Percentiles rank a stretch among this genome's conserved stretches.
Evolutionary conservation across 2,113 vertebrate species (phyloP).

Genomic region (Charadrius vociferus): DNA sequence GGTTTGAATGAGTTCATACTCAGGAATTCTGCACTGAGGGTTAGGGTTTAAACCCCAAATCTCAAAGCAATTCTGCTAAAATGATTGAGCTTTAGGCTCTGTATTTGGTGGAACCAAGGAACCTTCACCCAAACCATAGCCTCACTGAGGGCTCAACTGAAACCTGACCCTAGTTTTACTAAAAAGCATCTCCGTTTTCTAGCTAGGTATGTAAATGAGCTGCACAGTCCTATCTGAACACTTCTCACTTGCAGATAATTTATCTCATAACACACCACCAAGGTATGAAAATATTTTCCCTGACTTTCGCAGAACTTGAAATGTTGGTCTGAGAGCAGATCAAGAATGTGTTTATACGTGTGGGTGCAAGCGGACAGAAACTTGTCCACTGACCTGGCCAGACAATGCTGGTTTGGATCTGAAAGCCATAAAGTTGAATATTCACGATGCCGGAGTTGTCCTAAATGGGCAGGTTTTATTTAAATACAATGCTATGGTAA

Average conservation of each 20-base stretch:
- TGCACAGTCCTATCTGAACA: not conserved
- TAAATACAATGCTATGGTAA: not conserved
- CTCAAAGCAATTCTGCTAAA: conserved; percentile 50
- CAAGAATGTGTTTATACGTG: not conserved
- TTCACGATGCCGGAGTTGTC: not conserved
- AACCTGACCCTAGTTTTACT: not conserved
- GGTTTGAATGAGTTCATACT: conserved; percentile 38
- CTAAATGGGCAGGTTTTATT: not conserved
- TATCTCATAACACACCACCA: not conserved
- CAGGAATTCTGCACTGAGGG: conserved; percentile 11
- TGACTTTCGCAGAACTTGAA: not conserved
- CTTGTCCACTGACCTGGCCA: not conserved
- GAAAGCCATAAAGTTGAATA: not conserved
- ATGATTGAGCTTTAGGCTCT: conserved; percentile 18
- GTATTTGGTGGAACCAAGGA: conserved; percentile 26
- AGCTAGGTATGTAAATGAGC: not conserved
- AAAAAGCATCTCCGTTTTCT: not conserved
- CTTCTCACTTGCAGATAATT: not conserved
- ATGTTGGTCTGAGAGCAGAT: not conserved
- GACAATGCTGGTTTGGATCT: not conserved
- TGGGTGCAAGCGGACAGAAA: not conserved
- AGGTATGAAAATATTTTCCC: not conserved
- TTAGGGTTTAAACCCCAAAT: conserved; percentile 41
- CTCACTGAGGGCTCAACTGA: not conserved
- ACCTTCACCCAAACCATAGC: not conserved